Evolutionary conservation across 2,888 invertebrate genomes (phyloP).

Genomic region (Phyllotreta cruciferae): DNA sequence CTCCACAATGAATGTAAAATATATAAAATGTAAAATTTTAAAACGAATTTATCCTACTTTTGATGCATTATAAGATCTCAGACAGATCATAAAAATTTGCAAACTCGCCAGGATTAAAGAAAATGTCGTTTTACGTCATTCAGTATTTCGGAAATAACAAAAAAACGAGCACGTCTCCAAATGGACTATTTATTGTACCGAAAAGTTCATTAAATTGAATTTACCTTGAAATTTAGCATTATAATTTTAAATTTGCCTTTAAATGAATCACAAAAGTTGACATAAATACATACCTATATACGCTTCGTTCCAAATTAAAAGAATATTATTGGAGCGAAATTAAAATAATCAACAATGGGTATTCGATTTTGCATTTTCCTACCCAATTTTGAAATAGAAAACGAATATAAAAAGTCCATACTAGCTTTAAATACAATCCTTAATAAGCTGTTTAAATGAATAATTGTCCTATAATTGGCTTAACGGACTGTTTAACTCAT

Average conservation of each 20-base stretch:
- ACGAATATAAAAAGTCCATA: not conserved
- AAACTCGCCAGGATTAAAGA: too few species aligned
- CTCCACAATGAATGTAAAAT: too few species aligned
- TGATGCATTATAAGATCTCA: too few species aligned
- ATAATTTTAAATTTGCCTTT: constrained; percentile 8
- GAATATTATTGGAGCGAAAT: constrained; percentile 10
- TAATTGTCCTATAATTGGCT: too few species aligned
- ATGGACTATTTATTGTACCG: not conserved
- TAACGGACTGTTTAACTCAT: not conserved
- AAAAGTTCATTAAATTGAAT: constrained; percentile 9
- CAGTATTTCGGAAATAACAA: too few species aligned
- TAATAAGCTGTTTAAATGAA: too few species aligned
- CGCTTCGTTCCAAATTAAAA: not conserved
- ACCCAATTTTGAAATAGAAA: constrained; percentile 11
- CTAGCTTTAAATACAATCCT: not conserved
- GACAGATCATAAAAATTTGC: too few species aligned
- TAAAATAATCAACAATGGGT: constrained; percentile 16
- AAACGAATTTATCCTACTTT: too few species aligned
- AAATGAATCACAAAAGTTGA: constrained; percentile 23
- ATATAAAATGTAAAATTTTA: too few species aligned
- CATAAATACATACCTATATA: constrained; percentile 28
- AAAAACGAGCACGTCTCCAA: not conserved
- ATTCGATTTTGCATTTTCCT: constrained; percentile 16
- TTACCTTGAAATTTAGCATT: constrained; percentile 15
- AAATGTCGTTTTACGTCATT: too few species aligned